Base-by-base conservation (phyloP, 2,113 vertebrate species). In the Archocentrus centrarchus region DNA sequence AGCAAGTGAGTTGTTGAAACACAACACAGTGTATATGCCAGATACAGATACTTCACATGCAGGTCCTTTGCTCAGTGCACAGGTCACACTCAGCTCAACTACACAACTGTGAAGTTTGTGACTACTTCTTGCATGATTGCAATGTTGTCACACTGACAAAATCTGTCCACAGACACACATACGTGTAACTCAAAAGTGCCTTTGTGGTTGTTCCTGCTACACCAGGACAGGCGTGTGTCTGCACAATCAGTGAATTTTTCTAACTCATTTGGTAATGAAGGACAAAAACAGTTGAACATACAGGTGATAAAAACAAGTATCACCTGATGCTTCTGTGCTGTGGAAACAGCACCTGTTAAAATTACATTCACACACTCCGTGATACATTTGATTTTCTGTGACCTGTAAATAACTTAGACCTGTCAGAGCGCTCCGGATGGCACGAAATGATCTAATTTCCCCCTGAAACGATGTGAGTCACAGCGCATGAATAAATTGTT, bases 381-480 rank as follows among this genome's bases (percentile, higher is more conserved):
- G 62, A 62, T 47, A 82, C 4, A 5, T 82, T 73, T 64, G 27
- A 24, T 66, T 62, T 88, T 41, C 81, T 75, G 75, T 87, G 80
- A 81, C 75, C 60, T 92, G 59, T 84, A 57, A 82, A 84, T 76
- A 84, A 73, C 22, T 80, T 11, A 27, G 18, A 77, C 37, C 82
- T 55, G 58, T 87, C 88, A 81, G 47, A 85, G 86, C 14, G 35
- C 86, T 79, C 62, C 78, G 14, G 64, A 37, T n/a, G 11, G 61
- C 83, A 84, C 59, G 79, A 86, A 86, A 77, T 7, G 37, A 53
- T 84, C 27, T 59, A 6, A 77, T 73, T 75, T 60, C 44, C 55
- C 84, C 84, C 78, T 66, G 50, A 80, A 86, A 85, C 75, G 20
- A 55, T 59, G 39, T 85, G 84, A 88, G 57, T 91, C 83, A 88